These are phyloP conservation scores for Acropternis orthonyx DNA, from an alignment of 2,797 vertebrate species.

Conservation along the genomic window DNA sequence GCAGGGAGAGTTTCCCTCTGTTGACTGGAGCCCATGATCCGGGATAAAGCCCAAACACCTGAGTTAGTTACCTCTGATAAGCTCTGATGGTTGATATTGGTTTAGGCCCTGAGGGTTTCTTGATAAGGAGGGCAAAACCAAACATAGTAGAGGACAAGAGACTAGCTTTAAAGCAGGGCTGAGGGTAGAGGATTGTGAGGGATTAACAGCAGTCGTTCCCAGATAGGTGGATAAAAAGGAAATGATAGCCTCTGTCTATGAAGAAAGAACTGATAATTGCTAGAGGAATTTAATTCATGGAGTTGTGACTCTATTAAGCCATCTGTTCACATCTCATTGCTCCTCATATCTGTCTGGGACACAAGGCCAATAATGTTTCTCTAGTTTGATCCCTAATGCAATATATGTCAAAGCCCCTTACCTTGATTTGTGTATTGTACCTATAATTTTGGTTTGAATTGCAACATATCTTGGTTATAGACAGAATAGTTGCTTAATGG, in stretches of 20 bases:
- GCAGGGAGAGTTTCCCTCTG: not conserved
- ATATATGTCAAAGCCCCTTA: not conserved
- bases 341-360: not conserved
- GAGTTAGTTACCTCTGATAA: not conserved
- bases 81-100: not conserved
- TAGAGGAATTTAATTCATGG: not conserved
- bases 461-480: slow-evolving; percentile 7
- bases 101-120: not conserved
- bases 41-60: not conserved
- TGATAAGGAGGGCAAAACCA: not conserved
- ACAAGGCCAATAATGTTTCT: slow-evolving; percentile 19
- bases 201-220: not conserved
- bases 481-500: slow-evolving; percentile 17
- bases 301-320: not conserved
- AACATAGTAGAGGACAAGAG: not conserved
- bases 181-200: not conserved
- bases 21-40: fast-evolving
- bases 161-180: not conserved
- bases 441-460: not conserved
- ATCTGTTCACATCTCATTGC: not conserved
- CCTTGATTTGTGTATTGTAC: not conserved
- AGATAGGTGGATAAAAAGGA: not conserved
- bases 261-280: not conserved
- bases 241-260: not conserved
- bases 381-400: not conserved